Conservation (phyloP, 2,888 invertebrate species). For the Sinohyriopsis cumingii region DNA sequence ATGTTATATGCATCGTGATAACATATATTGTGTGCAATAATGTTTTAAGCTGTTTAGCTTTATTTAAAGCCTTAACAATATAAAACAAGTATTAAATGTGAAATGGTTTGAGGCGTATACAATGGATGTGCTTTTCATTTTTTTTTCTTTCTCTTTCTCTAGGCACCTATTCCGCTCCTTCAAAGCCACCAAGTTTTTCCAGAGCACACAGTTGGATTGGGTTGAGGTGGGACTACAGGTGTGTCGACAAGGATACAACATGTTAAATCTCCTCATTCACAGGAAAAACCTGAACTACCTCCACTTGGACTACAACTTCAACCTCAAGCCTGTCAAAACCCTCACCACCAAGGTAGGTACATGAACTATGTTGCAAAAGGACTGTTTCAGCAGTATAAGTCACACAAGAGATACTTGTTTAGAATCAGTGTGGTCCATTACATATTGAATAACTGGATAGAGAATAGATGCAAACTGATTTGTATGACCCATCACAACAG, state of each 20-base stretch:
- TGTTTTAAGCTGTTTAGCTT: too few species aligned
- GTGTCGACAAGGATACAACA: constrained; percentile 99
- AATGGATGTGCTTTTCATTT: too few species aligned
- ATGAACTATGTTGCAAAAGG: too few species aligned
- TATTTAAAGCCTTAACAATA: too few species aligned
- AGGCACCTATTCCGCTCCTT: constrained; percentile 98
- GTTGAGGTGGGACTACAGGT: constrained; percentile 98
- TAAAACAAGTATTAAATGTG: too few species aligned
- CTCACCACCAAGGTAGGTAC: constrained; percentile 87
- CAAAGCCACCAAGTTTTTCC: constrained; percentile 99
- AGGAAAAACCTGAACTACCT: constrained; percentile 99
- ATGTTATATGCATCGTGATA: too few species aligned
- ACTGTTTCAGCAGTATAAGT: neutral
- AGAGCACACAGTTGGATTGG: constrained; percentile 99
- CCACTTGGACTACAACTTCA: constrained; percentile 99
- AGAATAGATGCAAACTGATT: too few species aligned
- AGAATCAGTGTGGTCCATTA: neutral
- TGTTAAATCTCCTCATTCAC: constrained; percentile 98
- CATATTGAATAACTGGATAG: neutral
- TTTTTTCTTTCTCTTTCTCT: constrained; percentile 11
- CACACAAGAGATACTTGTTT: neutral
- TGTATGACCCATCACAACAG: too few species aligned
- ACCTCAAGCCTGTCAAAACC: constrained; percentile 99
- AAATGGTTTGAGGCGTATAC: too few species aligned
- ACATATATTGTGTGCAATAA: too few species aligned